A percentile compares a stretch with the other conserved stretches of the same genome.
These are phyloP conservation scores for Pterostichus madidus DNA, from an alignment of 2,888 invertebrate species.

Conservation along the genomic window DNA sequence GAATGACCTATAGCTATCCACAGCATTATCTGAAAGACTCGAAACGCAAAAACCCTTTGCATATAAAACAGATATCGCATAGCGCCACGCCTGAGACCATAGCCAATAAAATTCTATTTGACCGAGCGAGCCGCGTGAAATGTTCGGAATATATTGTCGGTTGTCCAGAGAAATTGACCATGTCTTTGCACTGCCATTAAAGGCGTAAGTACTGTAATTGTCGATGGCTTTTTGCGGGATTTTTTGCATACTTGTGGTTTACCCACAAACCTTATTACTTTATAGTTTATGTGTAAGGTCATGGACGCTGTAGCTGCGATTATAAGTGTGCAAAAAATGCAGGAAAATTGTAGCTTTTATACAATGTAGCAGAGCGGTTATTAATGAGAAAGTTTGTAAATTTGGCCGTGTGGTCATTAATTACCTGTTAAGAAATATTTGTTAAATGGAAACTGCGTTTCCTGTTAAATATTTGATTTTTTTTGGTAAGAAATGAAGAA, in stretches of 20 bases:
- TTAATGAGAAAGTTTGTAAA: conserved; percentile 11
- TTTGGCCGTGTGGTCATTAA: no score
- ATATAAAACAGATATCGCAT: conserved; percentile 30
- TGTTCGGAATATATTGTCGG: conserved; percentile 2
- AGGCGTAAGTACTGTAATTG: conserved; percentile 33
- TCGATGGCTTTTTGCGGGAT: conserved; percentile 17
- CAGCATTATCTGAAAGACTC: no score
- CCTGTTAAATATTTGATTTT: no score
- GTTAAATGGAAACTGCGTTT: no score
- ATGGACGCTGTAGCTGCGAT: conserved; percentile 17
- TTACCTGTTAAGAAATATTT: no score
- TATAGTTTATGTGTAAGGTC: conserved; percentile 12
- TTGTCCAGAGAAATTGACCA: conserved; percentile 12
- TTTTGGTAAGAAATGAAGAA: no score
- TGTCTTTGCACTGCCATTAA: conserved; percentile 8
- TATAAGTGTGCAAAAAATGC: conserved; percentile 24
- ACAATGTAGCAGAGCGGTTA: conserved; percentile 28
- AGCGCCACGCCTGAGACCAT: conserved; percentile 5
- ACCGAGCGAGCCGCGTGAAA: conserved; percentile 2
- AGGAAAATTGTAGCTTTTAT: conserved; percentile 32
- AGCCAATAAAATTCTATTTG: conserved; percentile 12
- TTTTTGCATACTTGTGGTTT: conserved; percentile 47
- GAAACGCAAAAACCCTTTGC: conserved; percentile 30
- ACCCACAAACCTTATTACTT: conserved; percentile 57
- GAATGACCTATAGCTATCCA: no score